Evolutionary conservation across 2,888 invertebrate species (phyloP), one percentile per base, ranked within the genome.

Genomic region (Periphyllus acericola): DNA sequence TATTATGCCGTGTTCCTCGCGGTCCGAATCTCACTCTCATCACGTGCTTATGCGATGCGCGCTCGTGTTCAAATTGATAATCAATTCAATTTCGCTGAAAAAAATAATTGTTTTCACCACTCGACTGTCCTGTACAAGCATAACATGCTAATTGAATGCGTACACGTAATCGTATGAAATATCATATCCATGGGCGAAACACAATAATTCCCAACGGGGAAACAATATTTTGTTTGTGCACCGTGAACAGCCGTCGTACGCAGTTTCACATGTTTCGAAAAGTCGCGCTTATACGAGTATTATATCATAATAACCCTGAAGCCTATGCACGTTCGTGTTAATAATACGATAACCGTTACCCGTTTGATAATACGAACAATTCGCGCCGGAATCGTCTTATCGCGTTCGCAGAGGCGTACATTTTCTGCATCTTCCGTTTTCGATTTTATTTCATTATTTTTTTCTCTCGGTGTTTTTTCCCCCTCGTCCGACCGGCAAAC

Each of bases 371-470:
- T 19, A 6, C 46, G 4, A 72, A 71, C n/a, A 4, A n/a, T n/a
- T 55, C 19, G 32, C 46, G 32, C 17, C 19, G 21, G 17, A 11
- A 32, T 25, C 32, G n/a, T 36, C 8, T 52, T 60, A 14, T 55
- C 32, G n/a, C n/a, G 34, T 60, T 32, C n/a, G 25, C 25, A 19
- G 55, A 55, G 9, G 9, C 72, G 36, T 36, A n/a, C 19, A 6
- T 32, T n/a, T 68, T 82, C 40, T 17, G 29, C 25, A 3, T 36
- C 4, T 55, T 21, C 60, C 46, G 46, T 76, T 76, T 76, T 68
- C 40, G 1, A 14, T 68, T 66, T 83, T 29, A 66, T 83, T 75
- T 40, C 40, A 32, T 83, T 83, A 32, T 83, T 83, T 55, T 83
- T 29, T 11, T 36, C 60, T 0, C 55, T 11, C 46, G 66, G 66